Conservation (phyloP, 2,888 invertebrate species). For the Dascillus cervinus region DNA sequence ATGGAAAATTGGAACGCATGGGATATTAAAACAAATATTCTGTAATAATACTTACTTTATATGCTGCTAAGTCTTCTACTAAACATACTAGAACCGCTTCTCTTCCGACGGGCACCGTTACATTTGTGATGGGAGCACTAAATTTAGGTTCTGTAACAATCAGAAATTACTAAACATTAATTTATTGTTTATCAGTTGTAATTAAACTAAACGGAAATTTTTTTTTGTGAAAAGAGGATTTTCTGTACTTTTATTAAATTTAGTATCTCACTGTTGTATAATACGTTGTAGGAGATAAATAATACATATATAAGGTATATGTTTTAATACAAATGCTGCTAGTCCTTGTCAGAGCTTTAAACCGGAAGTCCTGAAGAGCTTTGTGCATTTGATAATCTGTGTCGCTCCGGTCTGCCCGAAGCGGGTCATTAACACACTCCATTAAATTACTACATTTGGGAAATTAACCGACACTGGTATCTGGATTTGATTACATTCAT, state of each 20-base stretch:
- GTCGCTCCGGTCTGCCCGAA: slow-evolving; percentile 23
- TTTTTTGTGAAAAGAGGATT: too few relatives aligned
- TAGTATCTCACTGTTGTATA: neutral
- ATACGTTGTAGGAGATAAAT: neutral
- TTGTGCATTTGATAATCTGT: slow-evolving; percentile 24
- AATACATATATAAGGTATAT: too few relatives aligned
- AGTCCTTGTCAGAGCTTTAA: slow-evolving; percentile 13
- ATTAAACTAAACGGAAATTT: too few relatives aligned
- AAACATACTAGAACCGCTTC: slow-evolving; percentile 76
- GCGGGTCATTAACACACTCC: slow-evolving; percentile 31
- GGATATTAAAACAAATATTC: neutral
- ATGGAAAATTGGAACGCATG: neutral
- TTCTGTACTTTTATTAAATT: too few relatives aligned
- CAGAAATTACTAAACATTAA: too few relatives aligned
- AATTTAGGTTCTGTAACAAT: slow-evolving; percentile 67
- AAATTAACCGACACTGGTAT: slow-evolving; percentile 23
- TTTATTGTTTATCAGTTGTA: too few relatives aligned
- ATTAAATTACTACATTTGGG: slow-evolving; percentile 29
- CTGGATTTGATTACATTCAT: slow-evolving; percentile 14
- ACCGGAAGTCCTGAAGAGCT: slow-evolving; percentile 27
- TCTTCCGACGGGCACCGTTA: slow-evolving; percentile 77
- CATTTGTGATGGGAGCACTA: slow-evolving; percentile 74
- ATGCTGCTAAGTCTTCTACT: slow-evolving; percentile 74
- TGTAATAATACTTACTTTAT: slow-evolving; percentile 66
- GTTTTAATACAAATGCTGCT: neutral